Evolutionary conservation across 2,888 invertebrate genomes (phyloP).

Genomic region (Rotaria sp.): DNA sequence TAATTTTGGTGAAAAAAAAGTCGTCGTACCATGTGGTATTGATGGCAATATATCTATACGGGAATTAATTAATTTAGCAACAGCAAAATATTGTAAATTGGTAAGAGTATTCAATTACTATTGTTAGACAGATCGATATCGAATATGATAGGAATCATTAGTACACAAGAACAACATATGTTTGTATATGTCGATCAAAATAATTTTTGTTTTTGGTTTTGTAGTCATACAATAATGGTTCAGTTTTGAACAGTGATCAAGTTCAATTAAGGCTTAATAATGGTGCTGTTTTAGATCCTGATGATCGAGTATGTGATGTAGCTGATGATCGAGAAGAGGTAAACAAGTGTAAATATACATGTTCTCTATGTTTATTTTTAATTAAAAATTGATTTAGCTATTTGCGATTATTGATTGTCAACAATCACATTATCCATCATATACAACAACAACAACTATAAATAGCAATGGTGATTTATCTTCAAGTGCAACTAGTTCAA

Average conservation of each 20-base stretch:
- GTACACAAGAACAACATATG: no score
- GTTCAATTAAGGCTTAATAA: slow-evolving; percentile 46
- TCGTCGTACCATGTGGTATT: not conserved
- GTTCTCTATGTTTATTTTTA: no score
- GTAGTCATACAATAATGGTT: not conserved
- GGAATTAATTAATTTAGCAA: not conserved
- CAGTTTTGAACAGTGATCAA: not conserved
- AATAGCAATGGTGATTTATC: slow-evolving; percentile 14
- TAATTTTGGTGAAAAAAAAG: slow-evolving; percentile 26
- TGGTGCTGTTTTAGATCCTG: slow-evolving; percentile 86
- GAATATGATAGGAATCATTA: no score
- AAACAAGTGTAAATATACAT: slow-evolving; percentile 25
- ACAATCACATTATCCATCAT: not conserved
- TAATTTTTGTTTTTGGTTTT: not conserved
- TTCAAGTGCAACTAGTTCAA: slow-evolving; percentile 9
- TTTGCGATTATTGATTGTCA: not conserved
- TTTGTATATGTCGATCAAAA: no score
- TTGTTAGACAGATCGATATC: not conserved
- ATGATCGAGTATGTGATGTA: slow-evolving; percentile 85
- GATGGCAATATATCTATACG: not conserved
- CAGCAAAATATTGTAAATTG: slow-evolving; percentile 14
- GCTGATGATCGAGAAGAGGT: slow-evolving; percentile 86
- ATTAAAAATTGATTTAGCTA: not conserved
- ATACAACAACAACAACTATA: not conserved
- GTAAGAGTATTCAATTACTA: not conserved